Base-by-base conservation (phyloP, 2,797 vertebrate species). In the Gallinago nigripennis region DNA sequence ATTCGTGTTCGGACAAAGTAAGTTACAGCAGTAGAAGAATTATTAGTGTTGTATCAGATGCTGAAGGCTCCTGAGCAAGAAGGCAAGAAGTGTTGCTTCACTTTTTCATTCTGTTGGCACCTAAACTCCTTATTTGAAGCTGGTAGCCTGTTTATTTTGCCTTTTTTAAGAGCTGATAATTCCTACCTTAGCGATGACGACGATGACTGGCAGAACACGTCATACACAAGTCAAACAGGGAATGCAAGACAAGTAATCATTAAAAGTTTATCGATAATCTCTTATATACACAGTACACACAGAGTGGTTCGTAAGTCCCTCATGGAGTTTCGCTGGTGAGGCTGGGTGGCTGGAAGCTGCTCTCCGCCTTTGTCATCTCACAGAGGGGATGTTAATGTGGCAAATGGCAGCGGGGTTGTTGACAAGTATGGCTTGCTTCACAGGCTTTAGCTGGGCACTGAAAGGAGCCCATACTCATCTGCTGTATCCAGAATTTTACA, bases 401-500 rank as follows among this genome's bases (percentile, higher is more conserved):
- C 37, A 24, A 41, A 70, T 1, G 11, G 60, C 76, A n/a, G 80
- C 2, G 5, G 65, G 61, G 85, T 6, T 21, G 43, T 5, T 28
- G 68, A 35, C 71, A 41, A 73, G 51, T 28, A 27, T 39, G 77
- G 95, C 86, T 92, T 83, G 66, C 91, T 76, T 21, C 33, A 4
- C 11, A 33, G 89, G 60, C 43, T 94, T 98, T 98, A 99, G 97
- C 98, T 98, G 94, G 99, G 99, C 91, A 99, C 93, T 2, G 99
- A 99, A 48, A 99, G 98, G 87, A 99, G 98, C 95, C 99, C 99
- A 0, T 99, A 97, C 96, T 99, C 99, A 88, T 99, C 99, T 56
- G 99, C 99, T 31, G 99, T 99, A 95, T 99, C 99, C 88, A 99
- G 98, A 96, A 99, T 99, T 97, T 99, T 99, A 97, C 99, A 99